Evolutionary conservation across 2,888 invertebrate species (phyloP).

Genomic region (Clusia tigrina): DNA sequence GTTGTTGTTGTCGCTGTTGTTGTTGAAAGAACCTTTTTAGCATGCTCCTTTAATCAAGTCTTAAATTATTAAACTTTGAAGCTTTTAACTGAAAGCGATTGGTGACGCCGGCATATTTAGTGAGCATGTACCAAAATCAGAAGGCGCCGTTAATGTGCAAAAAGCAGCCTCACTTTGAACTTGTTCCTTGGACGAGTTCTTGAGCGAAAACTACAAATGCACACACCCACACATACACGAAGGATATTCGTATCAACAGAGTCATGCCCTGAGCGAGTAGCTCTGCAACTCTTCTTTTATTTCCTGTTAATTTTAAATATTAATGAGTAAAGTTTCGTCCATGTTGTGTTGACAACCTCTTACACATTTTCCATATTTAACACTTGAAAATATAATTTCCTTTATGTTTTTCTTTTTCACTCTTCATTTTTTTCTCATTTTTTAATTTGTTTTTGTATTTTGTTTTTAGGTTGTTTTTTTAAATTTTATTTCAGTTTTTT

Average conservation of each 20-base stretch:
- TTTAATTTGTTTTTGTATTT: not conserved
- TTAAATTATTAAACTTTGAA: conserved; percentile 57
- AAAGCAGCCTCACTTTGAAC: no score
- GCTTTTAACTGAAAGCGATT: conserved; percentile 55
- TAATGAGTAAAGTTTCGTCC: conserved; percentile 13
- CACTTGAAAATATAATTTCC: conserved; percentile 8
- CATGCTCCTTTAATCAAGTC: conserved; percentile 57
- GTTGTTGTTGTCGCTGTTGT: not conserved
- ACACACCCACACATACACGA: no score
- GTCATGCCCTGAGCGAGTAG: no score
- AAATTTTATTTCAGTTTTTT: no score
- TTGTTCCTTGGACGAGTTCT: no score
- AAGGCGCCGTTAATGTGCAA: no score
- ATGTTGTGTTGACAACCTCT: not conserved
- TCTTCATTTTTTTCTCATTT: not conserved
- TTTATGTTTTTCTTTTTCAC: not conserved
- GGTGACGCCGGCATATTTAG: conserved; percentile 52
- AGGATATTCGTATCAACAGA: no score
- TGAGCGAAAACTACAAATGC: no score
- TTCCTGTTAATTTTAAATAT: conserved; percentile 19
- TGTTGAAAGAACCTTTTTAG: not conserved
- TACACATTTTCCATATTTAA: not conserved
- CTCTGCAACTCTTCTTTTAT: not conserved
- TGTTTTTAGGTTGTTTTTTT: no score
- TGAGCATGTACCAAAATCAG: no score